A percentile compares a stretch with the other conserved stretches of the same genome.
These are phyloP conservation scores for Pachypanchax playfairii DNA, from an alignment of 2,113 vertebrate species.

Conservation along the genomic window DNA sequence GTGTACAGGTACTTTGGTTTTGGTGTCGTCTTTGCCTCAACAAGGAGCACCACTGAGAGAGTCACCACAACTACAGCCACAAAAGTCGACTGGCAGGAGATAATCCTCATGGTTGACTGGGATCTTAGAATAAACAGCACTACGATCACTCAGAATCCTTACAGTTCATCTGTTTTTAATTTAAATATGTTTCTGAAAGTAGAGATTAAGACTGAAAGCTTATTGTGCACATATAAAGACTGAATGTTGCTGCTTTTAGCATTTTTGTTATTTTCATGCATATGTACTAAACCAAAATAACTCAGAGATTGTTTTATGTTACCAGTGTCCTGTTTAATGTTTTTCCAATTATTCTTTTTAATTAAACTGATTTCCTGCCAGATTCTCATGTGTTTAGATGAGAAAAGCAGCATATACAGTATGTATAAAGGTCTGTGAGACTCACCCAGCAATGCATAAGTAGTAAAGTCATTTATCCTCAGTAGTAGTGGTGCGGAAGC, in stretches of 20 bases:
- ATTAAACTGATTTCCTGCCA: rapidly evolving
- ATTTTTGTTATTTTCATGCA: too few species aligned
- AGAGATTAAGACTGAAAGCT: too few species aligned
- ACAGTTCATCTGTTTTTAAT: not conserved
- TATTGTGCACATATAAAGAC: not conserved
- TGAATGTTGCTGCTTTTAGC: not conserved
- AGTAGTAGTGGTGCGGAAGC: constrained; percentile 71
- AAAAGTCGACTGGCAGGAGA: constrained; percentile 52
- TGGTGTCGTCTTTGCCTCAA: constrained; percentile 82
- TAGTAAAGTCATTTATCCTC: constrained; percentile 70
- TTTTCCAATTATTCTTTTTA: too few species aligned
- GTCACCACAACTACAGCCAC: constrained; percentile 58
- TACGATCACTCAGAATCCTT: not conserved
- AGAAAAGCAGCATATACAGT: too few species aligned
- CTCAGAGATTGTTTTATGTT: too few species aligned
- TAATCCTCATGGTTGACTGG: constrained; percentile 79
- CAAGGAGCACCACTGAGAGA: constrained; percentile 34
- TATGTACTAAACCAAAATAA: too few species aligned
- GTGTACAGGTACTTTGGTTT: constrained; percentile 84
- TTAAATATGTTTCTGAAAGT: not conserved
- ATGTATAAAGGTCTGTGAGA: constrained; percentile 21
- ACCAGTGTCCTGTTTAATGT: too few species aligned
- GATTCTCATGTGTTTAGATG: too few species aligned
- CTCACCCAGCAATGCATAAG: constrained; percentile 83
- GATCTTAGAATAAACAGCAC: constrained; percentile 67